A percentile compares a stretch with the other conserved stretches of the same genome.
Evolutionary conservation across 1,140 invertebrate genomes (phyloP).

Genomic region (Polyergus mexicanus): DNA sequence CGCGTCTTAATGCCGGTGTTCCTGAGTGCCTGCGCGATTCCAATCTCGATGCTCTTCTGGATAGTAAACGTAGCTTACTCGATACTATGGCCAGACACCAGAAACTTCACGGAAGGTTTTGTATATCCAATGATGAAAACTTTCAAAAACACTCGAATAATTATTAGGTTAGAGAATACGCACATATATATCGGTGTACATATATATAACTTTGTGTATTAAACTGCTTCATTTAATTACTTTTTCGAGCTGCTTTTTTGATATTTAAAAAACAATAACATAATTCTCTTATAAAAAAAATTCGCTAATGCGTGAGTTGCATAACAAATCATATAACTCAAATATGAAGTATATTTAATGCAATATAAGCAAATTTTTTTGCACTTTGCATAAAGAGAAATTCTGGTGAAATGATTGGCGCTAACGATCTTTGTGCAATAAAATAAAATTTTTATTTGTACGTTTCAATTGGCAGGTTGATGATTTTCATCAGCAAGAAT

Average conservation of each 20-base stretch:
- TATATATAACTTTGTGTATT: too few relatives aligned
- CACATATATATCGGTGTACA: not conserved
- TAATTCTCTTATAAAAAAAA: not conserved
- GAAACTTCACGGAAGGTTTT: constrained; percentile 87
- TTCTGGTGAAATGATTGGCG: too few relatives aligned
- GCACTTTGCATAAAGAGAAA: too few relatives aligned
- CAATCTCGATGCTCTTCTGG: constrained; percentile 91
- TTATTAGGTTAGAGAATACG: constrained; percentile 13
- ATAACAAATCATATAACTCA: not conserved
- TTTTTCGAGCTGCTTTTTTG: not conserved
- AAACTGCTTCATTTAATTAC: not conserved
- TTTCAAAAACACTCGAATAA: not conserved
- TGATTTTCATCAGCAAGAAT: too few relatives aligned
- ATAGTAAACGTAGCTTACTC: constrained; percentile 90
- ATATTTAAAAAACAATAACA: not conserved
- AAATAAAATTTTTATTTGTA: too few relatives aligned
- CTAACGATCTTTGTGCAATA: too few relatives aligned
- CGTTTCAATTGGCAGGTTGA: too few relatives aligned
- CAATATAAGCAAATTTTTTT: too few relatives aligned
- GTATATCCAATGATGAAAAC: not conserved
- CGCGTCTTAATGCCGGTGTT: constrained; percentile 88
- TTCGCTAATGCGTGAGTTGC: too few relatives aligned
- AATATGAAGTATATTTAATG: too few relatives aligned
- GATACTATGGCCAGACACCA: constrained; percentile 86
- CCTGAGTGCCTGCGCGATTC: constrained; percentile 89